Base-by-base conservation (phyloP, 2,113 vertebrate genomes). In the Notothenia rossii region DNA sequence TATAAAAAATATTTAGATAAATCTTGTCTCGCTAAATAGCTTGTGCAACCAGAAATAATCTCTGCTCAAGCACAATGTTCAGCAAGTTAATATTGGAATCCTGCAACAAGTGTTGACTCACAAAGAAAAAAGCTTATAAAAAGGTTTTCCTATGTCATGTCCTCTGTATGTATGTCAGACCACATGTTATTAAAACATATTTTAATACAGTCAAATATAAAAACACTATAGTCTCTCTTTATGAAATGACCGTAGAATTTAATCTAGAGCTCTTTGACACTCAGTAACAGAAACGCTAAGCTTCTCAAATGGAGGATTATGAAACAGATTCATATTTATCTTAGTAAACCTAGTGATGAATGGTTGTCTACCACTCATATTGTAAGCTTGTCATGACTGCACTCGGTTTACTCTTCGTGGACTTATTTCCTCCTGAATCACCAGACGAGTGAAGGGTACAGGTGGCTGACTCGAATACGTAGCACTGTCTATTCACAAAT, bases 261-360 rank as follows among this genome's bases (percentile, higher is more conserved):
- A 75, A 55, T 18, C 20, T 18, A 18, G 10, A 25, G 33, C 17
- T 46, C 4, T 25, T 69, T 55, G 72, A 29, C 33, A 17, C 48
- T 29, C 40, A 14, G 29, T 29, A 29, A 29, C 29, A 29, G 29
- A 29, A 29, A 55, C 50, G 6, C 15, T 64, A 64, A 60, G 17
- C 72, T 53, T 43, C 58, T 62, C 18, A 73, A 59, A 71, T 20
- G 58, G 8, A 10, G 46, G 56, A 61, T 72, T 61, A 51, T 15
- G n/a, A 53, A 73, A 62, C 13, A 3, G 14, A n/a, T 64, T 43
- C 15, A n/a, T 68, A 59, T 61, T 49, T 29, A n/a, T 61, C 10
- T 58, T 48, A 56, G 46, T 11, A 40, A 53, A 25, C 9, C 48
- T 51, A 36, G 40, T 51, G 49, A 51, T 13, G 11, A 13, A 20